Base-by-base conservation (phyloP, 2,888 invertebrate species). In the Leistus spinibarbis region DNA sequence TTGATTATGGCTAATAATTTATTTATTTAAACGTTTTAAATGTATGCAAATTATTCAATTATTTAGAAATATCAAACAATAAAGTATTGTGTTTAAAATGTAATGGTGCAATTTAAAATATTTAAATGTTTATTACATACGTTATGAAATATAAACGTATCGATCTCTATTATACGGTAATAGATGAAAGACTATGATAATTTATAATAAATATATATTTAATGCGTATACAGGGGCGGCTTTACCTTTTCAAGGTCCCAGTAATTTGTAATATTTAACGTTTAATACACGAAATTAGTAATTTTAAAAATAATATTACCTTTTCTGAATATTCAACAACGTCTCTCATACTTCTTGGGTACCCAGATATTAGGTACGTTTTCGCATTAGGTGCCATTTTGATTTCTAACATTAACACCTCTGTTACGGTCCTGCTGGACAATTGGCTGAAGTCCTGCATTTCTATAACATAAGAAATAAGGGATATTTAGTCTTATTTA, bases 241-340 rank as follows among this genome's bases (percentile, higher is more conserved):
- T n/a, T n/a, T n/a, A n/a, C n/a, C n/a, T n/a, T n/a, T n/a, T n/a
- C n/a, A n/a, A n/a, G n/a, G n/a, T n/a, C n/a, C n/a, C n/a, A n/a
- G n/a, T n/a, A n/a, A n/a, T n/a, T n/a, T n/a, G n/a, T n/a, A n/a
- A n/a, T n/a, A n/a, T n/a, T n/a, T n/a, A n/a, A n/a, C n/a, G n/a
- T n/a, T 5, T 40, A 40, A 40, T 40, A 4, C 3, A 40, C 13
- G n/a, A n/a, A n/a, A 40, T 7, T 3, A 40, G 3, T 2, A 7
- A 2, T 40, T 40, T 40, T 40, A 2, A 40, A 13, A 68, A 27
- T 60, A 54, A 17, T 76, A 83, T 87, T 83, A 95, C 96, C 91
- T 96, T 96, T 84, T 96, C 95, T 0, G 95, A 93, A 84, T 96
- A 96, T 83, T 96, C 95, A 0, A 95, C 95, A 13, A 96, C 95